phyloP scores from a whole-genome alignment of 2,888 invertebrate species.

The Eupithecia abbreviata region DNA sequence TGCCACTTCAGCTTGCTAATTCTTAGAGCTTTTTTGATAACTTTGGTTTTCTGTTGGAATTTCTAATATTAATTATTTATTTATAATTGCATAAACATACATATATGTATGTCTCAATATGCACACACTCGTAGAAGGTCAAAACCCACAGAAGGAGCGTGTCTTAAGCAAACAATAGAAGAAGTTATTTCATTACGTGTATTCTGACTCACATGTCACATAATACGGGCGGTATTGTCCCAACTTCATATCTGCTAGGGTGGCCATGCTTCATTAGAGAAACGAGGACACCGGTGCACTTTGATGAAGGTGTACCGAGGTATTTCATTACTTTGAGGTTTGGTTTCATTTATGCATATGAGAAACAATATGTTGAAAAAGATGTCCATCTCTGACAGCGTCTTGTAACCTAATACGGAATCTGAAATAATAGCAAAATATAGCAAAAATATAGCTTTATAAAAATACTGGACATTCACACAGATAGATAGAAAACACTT shows the following conservation, averaged over 20 bases:
- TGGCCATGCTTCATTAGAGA: slow-evolving; percentile 9
- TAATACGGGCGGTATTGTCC: slow-evolving; percentile 31
- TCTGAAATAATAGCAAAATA: no score
- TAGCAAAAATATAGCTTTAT: no score
- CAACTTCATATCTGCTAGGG: slow-evolving; percentile 17
- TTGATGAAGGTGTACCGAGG: neutral
- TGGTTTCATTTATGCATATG: no score
- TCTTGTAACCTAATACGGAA: no score
- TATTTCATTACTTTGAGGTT: no score
- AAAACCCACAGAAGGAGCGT: neutral
- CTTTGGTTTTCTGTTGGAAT: no score
- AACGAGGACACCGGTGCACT: neutral
- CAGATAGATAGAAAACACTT: neutral
- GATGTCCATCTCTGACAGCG: no score
- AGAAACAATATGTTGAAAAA: no score
- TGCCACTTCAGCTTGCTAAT: no score
- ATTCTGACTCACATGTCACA: neutral
- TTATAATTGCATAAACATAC: no score
- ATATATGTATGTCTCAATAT: neutral
- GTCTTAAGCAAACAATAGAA: slow-evolving; percentile 4
- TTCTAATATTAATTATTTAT: no score
- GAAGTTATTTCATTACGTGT: slow-evolving; percentile 17
- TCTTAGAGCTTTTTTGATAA: no score
- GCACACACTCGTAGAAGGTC: neutral
- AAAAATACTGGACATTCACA: neutral